phyloP scores from a whole-genome alignment of 1,140 invertebrate species.

The Ericerus pela region DNA sequence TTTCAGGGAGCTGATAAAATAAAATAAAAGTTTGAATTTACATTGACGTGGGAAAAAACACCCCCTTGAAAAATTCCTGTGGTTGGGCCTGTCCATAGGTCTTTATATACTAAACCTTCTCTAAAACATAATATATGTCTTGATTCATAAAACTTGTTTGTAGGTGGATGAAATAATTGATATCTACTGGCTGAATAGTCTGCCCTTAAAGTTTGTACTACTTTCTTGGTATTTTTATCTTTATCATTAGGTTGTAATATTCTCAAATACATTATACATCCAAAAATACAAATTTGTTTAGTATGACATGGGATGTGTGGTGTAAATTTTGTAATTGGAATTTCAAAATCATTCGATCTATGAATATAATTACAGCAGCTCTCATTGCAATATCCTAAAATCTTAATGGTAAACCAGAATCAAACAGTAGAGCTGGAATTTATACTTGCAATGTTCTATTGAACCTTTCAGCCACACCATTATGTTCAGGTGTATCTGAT shows the following conservation, averaged over 20 bases:
- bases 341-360: no score
- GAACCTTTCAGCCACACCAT: constrained; percentile 31
- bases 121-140: no score
- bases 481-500: constrained; percentile 30
- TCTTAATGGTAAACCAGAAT: constrained; percentile 25
- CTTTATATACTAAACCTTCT: no score
- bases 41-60: no score
- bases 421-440: constrained; percentile 28
- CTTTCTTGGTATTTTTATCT: background rate
- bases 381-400: constrained; percentile 31
- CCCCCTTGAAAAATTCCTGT: no score
- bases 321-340: no score
- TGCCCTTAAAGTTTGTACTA: background rate
- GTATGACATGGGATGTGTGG: no score
- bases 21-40: no score
- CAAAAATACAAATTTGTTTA: background rate
- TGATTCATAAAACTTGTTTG: background rate
- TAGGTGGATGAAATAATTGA: background rate
- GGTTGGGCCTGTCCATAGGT: no score
- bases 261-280: background rate
- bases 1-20: no score
- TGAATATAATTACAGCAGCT: constrained; percentile 16
- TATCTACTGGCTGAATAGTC: background rate
- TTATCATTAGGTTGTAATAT: no score
- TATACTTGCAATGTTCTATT: constrained; percentile 31